These are phyloP conservation scores for Allophyes oxyacanthae DNA, from an alignment of 2,888 invertebrate species.

Conservation along the genomic window DNA sequence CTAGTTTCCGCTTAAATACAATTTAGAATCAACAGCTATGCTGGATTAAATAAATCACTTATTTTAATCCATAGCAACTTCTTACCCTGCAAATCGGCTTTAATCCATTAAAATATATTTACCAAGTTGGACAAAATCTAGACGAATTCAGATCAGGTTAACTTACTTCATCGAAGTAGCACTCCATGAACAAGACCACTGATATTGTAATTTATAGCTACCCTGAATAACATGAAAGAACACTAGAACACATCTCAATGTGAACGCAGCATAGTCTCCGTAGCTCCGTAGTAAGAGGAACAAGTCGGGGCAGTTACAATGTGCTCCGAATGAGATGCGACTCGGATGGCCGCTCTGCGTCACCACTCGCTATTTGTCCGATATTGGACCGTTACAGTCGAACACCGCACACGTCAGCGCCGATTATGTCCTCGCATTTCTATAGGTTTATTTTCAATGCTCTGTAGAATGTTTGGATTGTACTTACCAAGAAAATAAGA, in stretches of 20 bases:
- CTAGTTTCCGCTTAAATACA: no score
- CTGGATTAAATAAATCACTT: no score
- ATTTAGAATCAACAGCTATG: no score
- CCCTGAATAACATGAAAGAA: background rate
- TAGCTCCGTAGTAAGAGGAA: slow-evolving; percentile 39
- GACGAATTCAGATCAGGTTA: no score
- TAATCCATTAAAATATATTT: no score
- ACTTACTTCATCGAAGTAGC: background rate
- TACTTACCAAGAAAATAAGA: slow-evolving; percentile 21
- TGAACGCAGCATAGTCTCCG: slow-evolving; percentile 42
- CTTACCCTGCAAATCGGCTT: no score
- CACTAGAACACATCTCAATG: slow-evolving; percentile 27
- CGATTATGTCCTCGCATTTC: slow-evolving; percentile 57
- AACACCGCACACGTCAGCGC: slow-evolving; percentile 62
- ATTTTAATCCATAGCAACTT: no score
- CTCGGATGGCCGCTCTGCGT: slow-evolving; percentile 77
- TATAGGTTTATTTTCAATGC: slow-evolving; percentile 49
- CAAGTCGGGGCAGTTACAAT: slow-evolving; percentile 64
- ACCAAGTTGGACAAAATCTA: no score
- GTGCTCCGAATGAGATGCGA: slow-evolving; percentile 67
- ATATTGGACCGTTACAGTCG: slow-evolving; percentile 70
- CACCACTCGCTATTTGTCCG: slow-evolving; percentile 69
- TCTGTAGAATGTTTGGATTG: slow-evolving; percentile 37
- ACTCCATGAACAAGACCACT: background rate
- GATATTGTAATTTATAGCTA: background rate